A percentile compares a stretch with the other conserved stretches of the same genome.
These are phyloP conservation scores for Drosophila mercatorum DNA, from an alignment of 2,888 invertebrate genomes.

Conservation along the genomic window DNA sequence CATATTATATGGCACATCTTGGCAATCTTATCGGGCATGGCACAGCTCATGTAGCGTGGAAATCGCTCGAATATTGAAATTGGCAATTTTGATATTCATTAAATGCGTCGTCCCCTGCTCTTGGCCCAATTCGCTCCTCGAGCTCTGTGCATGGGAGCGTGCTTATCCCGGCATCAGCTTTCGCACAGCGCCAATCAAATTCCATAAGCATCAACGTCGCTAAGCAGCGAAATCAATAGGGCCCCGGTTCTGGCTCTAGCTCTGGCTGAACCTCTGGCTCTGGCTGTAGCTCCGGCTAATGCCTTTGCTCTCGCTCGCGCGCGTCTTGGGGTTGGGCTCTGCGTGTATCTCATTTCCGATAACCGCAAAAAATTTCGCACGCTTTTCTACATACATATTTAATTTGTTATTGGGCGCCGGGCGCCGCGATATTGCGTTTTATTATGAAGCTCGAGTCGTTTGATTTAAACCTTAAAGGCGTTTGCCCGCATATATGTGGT, in stretches of 20 bases:
- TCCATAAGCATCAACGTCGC: slow-evolving; percentile 76
- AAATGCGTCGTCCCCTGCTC: slow-evolving; percentile 50
- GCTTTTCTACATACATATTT: slow-evolving; percentile 66
- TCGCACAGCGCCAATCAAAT: slow-evolving; percentile 66
- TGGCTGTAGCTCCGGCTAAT: slow-evolving; percentile 19
- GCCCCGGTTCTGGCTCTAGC: slow-evolving; percentile 13
- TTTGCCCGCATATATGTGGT: slow-evolving; percentile 8
- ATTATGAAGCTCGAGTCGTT: slow-evolving; percentile 47
- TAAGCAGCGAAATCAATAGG: slow-evolving; percentile 63
- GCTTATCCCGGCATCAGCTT: slow-evolving; percentile 70
- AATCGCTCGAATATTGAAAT: slow-evolving; percentile 77
- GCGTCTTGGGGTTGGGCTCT: slow-evolving; percentile 1
- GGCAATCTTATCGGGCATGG: slow-evolving; percentile 71
- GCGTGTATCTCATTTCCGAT: slow-evolving; percentile 57
- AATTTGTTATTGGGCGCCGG: slow-evolving; percentile 57
- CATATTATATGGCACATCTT: slow-evolving; percentile 60
- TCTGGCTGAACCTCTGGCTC: slow-evolving; percentile 13
- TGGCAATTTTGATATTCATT: slow-evolving; percentile 78
- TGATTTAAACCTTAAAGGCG: slow-evolving; percentile 57
- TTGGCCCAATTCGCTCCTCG: not conserved
- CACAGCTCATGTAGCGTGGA: slow-evolving; percentile 75
- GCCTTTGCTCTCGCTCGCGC: not conserved
- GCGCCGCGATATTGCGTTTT: slow-evolving; percentile 56
- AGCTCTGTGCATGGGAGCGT: slow-evolving; percentile 61
- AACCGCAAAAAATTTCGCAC: slow-evolving; percentile 54